Conservation (phyloP, 2,888 invertebrate genomes). For the Cetonia aurata region DNA sequence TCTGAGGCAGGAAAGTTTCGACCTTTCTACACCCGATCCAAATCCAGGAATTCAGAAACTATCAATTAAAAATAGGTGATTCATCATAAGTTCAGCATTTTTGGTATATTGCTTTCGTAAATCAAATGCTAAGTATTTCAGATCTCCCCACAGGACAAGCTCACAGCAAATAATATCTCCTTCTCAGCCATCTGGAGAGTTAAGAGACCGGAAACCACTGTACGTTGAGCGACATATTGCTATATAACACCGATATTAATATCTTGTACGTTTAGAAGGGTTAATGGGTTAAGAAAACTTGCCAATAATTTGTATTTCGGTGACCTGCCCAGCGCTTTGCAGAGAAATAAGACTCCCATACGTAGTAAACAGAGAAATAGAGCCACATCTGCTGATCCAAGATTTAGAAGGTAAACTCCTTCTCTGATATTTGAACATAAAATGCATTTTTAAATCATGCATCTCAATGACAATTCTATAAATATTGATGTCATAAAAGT, state of each 20-base stretch:
- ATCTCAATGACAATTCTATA: not conserved
- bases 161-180: conserved; percentile 36
- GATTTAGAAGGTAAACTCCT: conserved; percentile 18
- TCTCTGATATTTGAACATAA: no score
- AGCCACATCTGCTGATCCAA: conserved; percentile 40
- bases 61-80: conserved; percentile 31
- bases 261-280: conserved; percentile 7
- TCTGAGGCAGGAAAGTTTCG: conserved; percentile 33
- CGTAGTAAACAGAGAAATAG: conserved; percentile 27
- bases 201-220: conserved; percentile 26
- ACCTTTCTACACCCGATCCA: no score
- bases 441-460: no score
- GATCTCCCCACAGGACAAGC: conserved; percentile 32
- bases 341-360: conserved; percentile 20
- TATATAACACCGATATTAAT: not conserved
- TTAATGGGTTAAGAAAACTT: conserved; percentile 29
- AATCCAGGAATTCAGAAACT: not conserved
- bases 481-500: not conserved
- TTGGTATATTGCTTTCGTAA: not conserved
- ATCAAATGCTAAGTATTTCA: conserved; percentile 11
- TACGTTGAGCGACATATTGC: not conserved
- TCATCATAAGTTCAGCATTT: not conserved
- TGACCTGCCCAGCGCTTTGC: not conserved
- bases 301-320: conserved; percentile 30
- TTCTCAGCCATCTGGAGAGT: not conserved